Conservation (phyloP, 2,888 invertebrate species). For the Fragum sueziense region DNA sequence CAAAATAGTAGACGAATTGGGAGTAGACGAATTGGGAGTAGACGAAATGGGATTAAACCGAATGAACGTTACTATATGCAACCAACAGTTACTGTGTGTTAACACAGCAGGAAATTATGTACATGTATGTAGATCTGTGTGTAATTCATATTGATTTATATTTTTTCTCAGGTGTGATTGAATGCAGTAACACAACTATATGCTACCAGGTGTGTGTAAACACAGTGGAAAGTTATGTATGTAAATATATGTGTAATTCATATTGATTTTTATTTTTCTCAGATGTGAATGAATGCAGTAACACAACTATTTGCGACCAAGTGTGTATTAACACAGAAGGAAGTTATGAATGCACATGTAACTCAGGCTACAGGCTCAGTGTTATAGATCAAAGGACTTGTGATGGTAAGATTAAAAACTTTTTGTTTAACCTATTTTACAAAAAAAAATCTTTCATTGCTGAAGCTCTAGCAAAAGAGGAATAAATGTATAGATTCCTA, state of each 20-base stretch:
- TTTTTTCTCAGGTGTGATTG: constrained; percentile 24
- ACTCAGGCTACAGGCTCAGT: constrained; percentile 37
- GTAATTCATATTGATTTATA: too few relatives aligned
- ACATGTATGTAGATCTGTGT: too few relatives aligned
- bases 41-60: too few relatives aligned
- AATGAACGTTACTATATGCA: too few relatives aligned
- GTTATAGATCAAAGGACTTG: constrained; percentile 25
- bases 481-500: too few relatives aligned
- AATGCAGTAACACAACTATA: constrained; percentile 24
- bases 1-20: too few relatives aligned
- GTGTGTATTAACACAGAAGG: constrained; percentile 56
- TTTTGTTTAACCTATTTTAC: too few relatives aligned
- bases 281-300: constrained; percentile 31
- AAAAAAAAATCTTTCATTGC: too few relatives aligned
- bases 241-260: constrained; percentile 47
- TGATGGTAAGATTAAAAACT: constrained; percentile 37
- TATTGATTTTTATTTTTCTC: constrained; percentile 1
- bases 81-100: too few relatives aligned
- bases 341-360: constrained; percentile 52
- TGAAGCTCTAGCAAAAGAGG: too few relatives aligned
- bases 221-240: constrained; percentile 47
- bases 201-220: constrained; percentile 63
- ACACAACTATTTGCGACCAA: constrained; percentile 58
- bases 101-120: too few relatives aligned
- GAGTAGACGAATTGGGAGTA: too few relatives aligned